Conservation (phyloP, 2,888 invertebrate genomes). For the Philhelius pedissequus region DNA sequence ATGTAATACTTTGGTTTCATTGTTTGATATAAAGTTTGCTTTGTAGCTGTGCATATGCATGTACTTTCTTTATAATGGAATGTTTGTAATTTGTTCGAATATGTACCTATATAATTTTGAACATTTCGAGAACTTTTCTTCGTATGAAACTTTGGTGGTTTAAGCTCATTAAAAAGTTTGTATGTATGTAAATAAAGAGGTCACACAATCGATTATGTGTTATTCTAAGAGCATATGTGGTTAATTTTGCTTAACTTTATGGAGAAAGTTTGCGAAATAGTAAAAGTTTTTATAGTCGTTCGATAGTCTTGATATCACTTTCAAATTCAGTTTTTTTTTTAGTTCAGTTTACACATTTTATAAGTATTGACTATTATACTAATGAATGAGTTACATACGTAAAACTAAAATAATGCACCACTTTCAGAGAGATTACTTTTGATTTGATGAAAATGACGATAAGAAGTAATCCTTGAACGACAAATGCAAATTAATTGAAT, state of each 20-base stretch:
- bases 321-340: not conserved
- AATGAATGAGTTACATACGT: too few relatives aligned
- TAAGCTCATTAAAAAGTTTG: constrained; percentile 49
- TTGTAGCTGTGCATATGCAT: too few relatives aligned
- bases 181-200: constrained; percentile 33
- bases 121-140: not conserved
- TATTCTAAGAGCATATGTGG: not conserved
- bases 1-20: too few relatives aligned
- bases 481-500: too few relatives aligned
- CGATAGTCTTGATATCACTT: not conserved
- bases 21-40: too few relatives aligned
- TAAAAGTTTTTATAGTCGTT: not conserved
- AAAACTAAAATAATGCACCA: not conserved
- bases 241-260: not conserved
- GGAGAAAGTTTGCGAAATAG: not conserved
- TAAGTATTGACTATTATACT: too few relatives aligned
- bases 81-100: not conserved
- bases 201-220: constrained; percentile 10
- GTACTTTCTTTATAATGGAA: not conserved
- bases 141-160: constrained; percentile 6
- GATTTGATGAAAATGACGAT: too few relatives aligned
- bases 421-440: not conserved
- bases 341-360: not conserved
- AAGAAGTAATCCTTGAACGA: too few relatives aligned
- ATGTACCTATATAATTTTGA: not conserved